phyloP scores from a whole-genome alignment of 2,888 invertebrate species.

The Hofmannophila pseudospretella region DNA sequence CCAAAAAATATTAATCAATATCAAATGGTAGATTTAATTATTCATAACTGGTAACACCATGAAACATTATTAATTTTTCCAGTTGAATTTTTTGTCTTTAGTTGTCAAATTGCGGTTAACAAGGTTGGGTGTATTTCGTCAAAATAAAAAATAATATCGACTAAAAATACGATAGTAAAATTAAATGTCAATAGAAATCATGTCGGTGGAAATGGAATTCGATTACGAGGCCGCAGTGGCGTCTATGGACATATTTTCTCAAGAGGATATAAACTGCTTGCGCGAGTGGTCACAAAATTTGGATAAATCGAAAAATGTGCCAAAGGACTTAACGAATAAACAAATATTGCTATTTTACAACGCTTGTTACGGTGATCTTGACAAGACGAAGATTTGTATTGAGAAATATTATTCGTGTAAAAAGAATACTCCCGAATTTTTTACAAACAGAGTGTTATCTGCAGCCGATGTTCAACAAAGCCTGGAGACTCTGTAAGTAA shows the following conservation, averaged over 20 bases:
- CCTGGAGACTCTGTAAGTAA: constrained; percentile 75
- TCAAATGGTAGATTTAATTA: constrained; percentile 19
- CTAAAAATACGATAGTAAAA: constrained; percentile 34
- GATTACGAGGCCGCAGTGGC: constrained; percentile 60
- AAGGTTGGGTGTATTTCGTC: constrained; percentile 29
- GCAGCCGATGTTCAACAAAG: constrained; percentile 65
- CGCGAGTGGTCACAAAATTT: constrained; percentile 65
- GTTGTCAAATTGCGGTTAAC: constrained; percentile 51
- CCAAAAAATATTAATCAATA: neutral
- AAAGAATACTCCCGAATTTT: constrained; percentile 80
- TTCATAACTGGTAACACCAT: constrained; percentile 17
- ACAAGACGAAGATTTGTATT: constrained; percentile 80
- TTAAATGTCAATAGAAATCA: constrained; percentile 31
- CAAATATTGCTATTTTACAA: constrained; percentile 81
- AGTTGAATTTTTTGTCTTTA: constrained; percentile 20
- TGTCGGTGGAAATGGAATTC: constrained; percentile 62
- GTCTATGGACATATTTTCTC: constrained; percentile 69
- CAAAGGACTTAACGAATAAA: constrained; percentile 75
- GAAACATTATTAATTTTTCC: neutral
- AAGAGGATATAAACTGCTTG: constrained; percentile 62
- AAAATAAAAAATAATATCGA: constrained; percentile 27
- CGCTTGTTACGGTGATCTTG: constrained; percentile 80
- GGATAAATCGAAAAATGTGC: constrained; percentile 69
- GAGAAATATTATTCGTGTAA: constrained; percentile 79
- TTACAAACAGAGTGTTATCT: constrained; percentile 75